Percentiles rank a stretch among this genome's conserved stretches.
Evolutionary conservation across 2,888 invertebrate genomes (phyloP).

Genomic region (Drosophila neotestacea): DNA sequence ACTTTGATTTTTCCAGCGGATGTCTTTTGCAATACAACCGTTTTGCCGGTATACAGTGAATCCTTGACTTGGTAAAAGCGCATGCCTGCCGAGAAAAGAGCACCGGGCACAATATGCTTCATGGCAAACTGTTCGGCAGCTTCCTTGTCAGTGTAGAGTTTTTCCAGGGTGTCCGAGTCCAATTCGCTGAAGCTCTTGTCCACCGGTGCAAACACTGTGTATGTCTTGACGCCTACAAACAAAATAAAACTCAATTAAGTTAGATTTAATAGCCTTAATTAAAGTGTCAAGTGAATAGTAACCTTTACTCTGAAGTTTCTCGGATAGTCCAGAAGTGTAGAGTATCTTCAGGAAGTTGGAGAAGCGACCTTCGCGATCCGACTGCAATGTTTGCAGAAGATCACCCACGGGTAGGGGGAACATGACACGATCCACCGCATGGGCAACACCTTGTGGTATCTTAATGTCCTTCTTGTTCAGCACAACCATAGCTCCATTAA

Average conservation of each 20-base stretch:
- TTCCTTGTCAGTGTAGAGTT: slow-evolving; percentile 88
- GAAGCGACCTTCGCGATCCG: slow-evolving; percentile 93
- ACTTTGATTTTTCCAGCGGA: slow-evolving; percentile 91
- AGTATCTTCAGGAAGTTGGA: slow-evolving; percentile 92
- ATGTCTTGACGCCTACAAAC: slow-evolving; percentile 90
- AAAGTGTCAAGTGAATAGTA: neutral
- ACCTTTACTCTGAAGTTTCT: slow-evolving; percentile 87
- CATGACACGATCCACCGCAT: slow-evolving; percentile 94
- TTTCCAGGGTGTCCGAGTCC: slow-evolving; percentile 87
- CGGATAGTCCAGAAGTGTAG: slow-evolving; percentile 91
- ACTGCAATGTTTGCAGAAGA: slow-evolving; percentile 92
- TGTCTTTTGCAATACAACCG: slow-evolving; percentile 92
- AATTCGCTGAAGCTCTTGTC: slow-evolving; percentile 92
- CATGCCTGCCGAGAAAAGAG: slow-evolving; percentile 94
- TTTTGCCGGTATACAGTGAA: slow-evolving; percentile 90
- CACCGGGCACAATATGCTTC: slow-evolving; percentile 91
- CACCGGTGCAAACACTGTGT: slow-evolving; percentile 94
- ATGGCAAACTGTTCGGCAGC: slow-evolving; percentile 91
- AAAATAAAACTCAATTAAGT: neutral
- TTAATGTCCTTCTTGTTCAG: slow-evolving; percentile 93
- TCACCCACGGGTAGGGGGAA: slow-evolving; percentile 95
- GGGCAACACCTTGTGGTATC: slow-evolving; percentile 94
- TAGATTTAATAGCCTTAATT: neutral
- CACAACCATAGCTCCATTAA: slow-evolving; percentile 93
- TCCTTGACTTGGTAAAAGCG: slow-evolving; percentile 94